A percentile compares a stretch with the other conserved stretches of the same genome.
Evolutionary conservation across 1,140 invertebrate species (phyloP).

Genomic region (Anastrepha obliqua): DNA sequence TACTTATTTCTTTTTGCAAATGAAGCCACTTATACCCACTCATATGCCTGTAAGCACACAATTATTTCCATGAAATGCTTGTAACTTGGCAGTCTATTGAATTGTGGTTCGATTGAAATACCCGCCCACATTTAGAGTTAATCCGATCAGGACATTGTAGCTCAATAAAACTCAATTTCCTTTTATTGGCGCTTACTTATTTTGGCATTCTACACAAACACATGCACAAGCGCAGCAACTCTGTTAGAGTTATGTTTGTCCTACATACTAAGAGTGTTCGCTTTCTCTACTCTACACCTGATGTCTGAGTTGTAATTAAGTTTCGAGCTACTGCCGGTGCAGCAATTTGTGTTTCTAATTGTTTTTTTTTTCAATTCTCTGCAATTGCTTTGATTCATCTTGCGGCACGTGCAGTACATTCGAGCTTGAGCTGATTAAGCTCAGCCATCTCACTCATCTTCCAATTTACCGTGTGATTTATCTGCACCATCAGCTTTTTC

Average conservation of each 20-base stretch:
- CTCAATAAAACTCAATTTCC: constrained; percentile 10
- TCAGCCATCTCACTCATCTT: background rate
- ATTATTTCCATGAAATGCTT: background rate
- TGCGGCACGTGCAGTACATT: background rate
- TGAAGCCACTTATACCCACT: too few relatives aligned
- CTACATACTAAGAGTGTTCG: background rate
- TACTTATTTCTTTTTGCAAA: too few relatives aligned
- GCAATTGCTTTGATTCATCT: background rate
- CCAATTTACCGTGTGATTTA: too few relatives aligned
- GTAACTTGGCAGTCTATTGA: background rate
- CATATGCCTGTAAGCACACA: too few relatives aligned
- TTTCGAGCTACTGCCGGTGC: background rate
- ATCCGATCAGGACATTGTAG: background rate
- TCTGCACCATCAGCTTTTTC: background rate
- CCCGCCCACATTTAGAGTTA: background rate
- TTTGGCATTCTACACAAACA: background rate
- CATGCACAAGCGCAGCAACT: too few relatives aligned
- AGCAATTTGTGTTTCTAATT: constrained; percentile 43
- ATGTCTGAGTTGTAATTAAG: constrained; percentile 34
- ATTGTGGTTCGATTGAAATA: background rate
- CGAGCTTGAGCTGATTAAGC: background rate
- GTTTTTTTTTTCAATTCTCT: background rate
- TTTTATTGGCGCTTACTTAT: background rate
- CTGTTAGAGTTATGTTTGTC: too few relatives aligned
- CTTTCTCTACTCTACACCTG: background rate